Evolutionary conservation across 2,113 vertebrate genomes (phyloP).

Genomic region (Rhinopithecus roxellana): DNA sequence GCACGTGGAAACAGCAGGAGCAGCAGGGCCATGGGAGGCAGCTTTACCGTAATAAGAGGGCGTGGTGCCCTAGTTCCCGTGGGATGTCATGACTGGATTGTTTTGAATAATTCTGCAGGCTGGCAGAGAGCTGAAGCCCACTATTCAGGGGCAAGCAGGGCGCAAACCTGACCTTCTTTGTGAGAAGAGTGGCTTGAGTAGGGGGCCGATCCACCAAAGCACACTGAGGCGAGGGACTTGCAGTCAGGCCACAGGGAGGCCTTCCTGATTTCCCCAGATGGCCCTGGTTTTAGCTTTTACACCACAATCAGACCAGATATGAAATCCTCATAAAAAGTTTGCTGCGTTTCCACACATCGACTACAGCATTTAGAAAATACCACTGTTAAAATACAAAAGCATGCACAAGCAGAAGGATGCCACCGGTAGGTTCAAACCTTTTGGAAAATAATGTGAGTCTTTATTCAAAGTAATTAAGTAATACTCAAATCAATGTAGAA

Average conservation of each 20-base stretch:
- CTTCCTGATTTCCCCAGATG: not conserved
- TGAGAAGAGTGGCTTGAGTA: not conserved
- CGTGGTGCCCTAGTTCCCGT: rapidly evolving
- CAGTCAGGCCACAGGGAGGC: not conserved
- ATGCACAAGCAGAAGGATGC: not conserved
- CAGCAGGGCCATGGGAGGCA: not conserved
- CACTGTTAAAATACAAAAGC: not conserved
- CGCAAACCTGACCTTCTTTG: not conserved
- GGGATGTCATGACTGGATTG: not conserved
- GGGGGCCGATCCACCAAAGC: rapidly evolving
- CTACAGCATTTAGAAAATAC: not conserved
- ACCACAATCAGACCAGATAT: not conserved
- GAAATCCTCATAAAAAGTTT: not conserved
- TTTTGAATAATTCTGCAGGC: not conserved
- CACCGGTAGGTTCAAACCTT: not conserved
- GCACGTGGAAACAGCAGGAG: no score
- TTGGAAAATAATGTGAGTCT: not conserved
- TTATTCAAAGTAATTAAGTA: not conserved
- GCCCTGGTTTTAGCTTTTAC: not conserved
- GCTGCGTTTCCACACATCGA: not conserved
- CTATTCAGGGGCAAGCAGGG: not conserved
- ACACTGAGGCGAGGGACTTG: not conserved
- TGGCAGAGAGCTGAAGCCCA: not conserved
- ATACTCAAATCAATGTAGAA: not conserved
- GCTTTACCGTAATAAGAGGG: not conserved